Evolutionary conservation across 1,140 invertebrate species (phyloP).

Genomic region (Hydropsyche tenuis): DNA sequence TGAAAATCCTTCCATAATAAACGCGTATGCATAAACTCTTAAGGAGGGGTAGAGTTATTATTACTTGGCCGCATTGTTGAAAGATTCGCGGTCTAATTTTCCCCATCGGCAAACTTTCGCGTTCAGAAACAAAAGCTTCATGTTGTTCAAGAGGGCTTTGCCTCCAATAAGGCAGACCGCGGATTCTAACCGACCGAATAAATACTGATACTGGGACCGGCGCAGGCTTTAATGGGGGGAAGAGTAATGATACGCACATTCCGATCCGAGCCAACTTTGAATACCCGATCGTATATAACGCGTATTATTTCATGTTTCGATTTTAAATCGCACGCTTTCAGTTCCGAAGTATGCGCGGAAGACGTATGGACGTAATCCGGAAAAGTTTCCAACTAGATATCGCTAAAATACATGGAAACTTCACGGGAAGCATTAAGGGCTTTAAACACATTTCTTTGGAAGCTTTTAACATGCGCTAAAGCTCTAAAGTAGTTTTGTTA

Average conservation of each 20-base stretch:
- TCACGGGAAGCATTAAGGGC: slow-evolving; percentile 2
- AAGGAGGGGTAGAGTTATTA: background rate
- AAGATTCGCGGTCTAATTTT: slow-evolving; percentile 27
- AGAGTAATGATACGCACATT: slow-evolving; percentile 3
- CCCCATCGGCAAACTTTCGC: slow-evolving; percentile 28
- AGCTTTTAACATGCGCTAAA: slow-evolving; percentile 15
- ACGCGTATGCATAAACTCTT: too few species aligned
- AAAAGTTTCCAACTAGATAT: too few species aligned
- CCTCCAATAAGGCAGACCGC: slow-evolving; percentile 38
- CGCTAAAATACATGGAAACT: too few species aligned
- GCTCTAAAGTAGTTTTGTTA: slow-evolving; percentile 2
- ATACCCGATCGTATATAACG: too few species aligned
- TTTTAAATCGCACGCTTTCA: too few species aligned
- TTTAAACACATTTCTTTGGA: slow-evolving; percentile 13
- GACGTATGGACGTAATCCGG: too few species aligned
- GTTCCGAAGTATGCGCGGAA: too few species aligned
- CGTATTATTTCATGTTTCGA: too few species aligned
- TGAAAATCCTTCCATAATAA: too few species aligned
- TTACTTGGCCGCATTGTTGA: slow-evolving; percentile 23
- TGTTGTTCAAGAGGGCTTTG: slow-evolving; percentile 23
- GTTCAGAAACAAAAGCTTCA: slow-evolving; percentile 37
- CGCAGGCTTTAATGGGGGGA: too few species aligned
- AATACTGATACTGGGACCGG: background rate
- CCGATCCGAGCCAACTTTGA: too few species aligned
- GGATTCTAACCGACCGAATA: slow-evolving; percentile 31